A percentile compares a stretch with the other conserved stretches of the same genome.
phyloP scores from a whole-genome alignment of 2,888 invertebrate species.

The Mythimna lalbum region DNA sequence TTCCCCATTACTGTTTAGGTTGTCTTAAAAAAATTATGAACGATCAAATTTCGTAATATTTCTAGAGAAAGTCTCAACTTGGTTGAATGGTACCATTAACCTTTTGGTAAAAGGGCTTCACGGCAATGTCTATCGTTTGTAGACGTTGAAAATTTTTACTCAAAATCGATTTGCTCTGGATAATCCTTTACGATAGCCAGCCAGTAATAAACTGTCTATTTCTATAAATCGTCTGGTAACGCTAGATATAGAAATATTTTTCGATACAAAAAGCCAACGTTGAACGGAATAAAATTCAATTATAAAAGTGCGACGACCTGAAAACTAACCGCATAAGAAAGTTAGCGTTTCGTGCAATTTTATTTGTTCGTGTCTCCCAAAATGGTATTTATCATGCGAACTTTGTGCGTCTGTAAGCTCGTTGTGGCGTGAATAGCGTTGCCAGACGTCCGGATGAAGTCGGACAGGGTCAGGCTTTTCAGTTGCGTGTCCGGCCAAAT shows the following conservation, averaged over 20 bases:
- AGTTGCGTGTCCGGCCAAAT: no score
- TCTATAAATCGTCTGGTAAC: constrained; percentile 23
- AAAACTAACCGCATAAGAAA: constrained; percentile 51
- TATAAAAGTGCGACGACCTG: constrained; percentile 54
- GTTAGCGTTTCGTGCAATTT: constrained; percentile 46
- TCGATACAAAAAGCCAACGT: constrained; percentile 4
- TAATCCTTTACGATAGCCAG: constrained; percentile 8
- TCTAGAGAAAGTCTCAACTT: constrained; percentile 16
- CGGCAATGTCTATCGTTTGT: constrained; percentile 8
- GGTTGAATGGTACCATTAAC: background rate
- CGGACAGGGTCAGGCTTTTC: no score
- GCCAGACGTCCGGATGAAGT: no score
- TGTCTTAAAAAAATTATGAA: background rate
- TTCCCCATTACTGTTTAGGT: background rate
- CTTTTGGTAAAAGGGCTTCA: constrained; percentile 18
- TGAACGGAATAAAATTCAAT: constrained; percentile 36
- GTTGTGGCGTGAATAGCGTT: constrained; percentile 17
- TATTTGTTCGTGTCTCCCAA: constrained; percentile 33
- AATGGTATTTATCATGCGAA: constrained; percentile 46
- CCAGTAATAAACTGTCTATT: constrained; percentile 25
- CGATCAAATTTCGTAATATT: background rate
- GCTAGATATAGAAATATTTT: constrained; percentile 10
- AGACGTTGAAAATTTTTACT: constrained; percentile 21
- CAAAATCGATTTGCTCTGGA: constrained; percentile 23
- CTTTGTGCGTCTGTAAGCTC: constrained; percentile 50